Evolutionary conservation across 2,888 invertebrate species (phyloP), one percentile per base, ranked within the genome.

Genomic region (Eilema depressum): DNA sequence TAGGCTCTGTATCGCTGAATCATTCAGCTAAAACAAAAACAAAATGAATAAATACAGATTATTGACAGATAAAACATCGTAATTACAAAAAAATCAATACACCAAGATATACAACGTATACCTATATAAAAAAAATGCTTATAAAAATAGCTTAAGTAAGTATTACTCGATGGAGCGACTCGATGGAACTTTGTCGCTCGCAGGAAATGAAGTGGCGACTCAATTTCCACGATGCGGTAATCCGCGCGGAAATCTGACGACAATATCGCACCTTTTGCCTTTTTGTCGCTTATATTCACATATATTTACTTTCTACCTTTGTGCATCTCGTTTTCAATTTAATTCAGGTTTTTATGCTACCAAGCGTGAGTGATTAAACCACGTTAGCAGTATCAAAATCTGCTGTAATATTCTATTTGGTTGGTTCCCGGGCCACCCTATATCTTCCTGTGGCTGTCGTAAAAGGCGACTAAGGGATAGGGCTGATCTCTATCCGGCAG

Each of bases 221-320:
- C 83, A 83, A 79, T 81, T 83, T 81, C 83, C 84, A 80, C 75
- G 66, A 64, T 68, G 71, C 60, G 63, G 78, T 79, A 83, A 85
- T 85, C 85, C 80, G 74, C 11, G 60, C 78, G 76, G 78, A 78
- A 83, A 85, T 85, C 85, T 85, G 78, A 77, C 78, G 80, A 77
- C 79, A 76, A 80, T 76, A 84, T 81, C 83, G 60, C 72, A 79
- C 83, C 78, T 82, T 81, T 81, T 80, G 61, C 74, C 69, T 81
- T 74, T 77, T 75, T 76, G 66, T 72, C 73, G 70, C 75, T 10
- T 69, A 59, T 25, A 14, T 59, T 3, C 28, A 63, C 28, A 8
- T 28, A 33, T 53, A 53, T 53, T 53, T 53, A 14, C 59, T 60
- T 12, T 57, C 25, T 66, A 33, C 23, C 25, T 30, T 56, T 65